Percentiles rank a stretch among this genome's conserved stretches.
Evolutionary conservation across 2,113 vertebrate species (phyloP).

Genomic region (Myxocyprinus asiaticus): DNA sequence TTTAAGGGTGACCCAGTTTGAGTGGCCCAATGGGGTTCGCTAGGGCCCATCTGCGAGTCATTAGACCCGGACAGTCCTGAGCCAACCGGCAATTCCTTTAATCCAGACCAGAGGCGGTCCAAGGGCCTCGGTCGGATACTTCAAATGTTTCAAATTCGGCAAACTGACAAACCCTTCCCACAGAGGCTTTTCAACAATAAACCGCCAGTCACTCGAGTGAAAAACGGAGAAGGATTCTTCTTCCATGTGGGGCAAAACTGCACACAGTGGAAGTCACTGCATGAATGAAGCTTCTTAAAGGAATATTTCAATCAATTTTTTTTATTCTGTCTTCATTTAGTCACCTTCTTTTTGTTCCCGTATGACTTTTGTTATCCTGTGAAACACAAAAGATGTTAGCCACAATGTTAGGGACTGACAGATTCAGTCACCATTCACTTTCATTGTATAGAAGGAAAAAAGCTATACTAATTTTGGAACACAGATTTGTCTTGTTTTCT

Average conservation of each 20-base stretch:
- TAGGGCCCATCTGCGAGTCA: conserved; percentile 62
- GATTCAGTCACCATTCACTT: too few relatives aligned
- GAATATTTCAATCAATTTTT: too few relatives aligned
- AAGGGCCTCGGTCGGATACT: conserved; percentile 61
- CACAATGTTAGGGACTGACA: too few relatives aligned
- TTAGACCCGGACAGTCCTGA: conserved; percentile 69
- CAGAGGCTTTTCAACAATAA: conserved; percentile 63
- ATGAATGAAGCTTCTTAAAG: too few relatives aligned
- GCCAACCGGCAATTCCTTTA: conserved; percentile 71
- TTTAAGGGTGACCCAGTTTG: conserved; percentile 64
- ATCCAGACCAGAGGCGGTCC: conserved; percentile 69
- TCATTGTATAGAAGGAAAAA: too few relatives aligned
- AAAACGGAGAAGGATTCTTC: conserved; percentile 60
- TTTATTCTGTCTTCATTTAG: too few relatives aligned
- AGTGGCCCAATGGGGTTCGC: conserved; percentile 48
- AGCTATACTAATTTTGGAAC: too few relatives aligned
- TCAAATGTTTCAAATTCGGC: conserved; percentile 74
- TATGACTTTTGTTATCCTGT: too few relatives aligned
- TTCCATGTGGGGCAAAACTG: neutral
- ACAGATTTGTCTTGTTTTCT: conserved; percentile 1
- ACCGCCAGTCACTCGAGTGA: conserved; percentile 67
- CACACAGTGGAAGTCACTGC: too few relatives aligned
- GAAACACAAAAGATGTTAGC: too few relatives aligned
- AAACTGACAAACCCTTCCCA: conserved; percentile 66
- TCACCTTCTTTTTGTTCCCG: too few relatives aligned